These are phyloP conservation scores for Cosmorhoe ocellata DNA, from an alignment of 2,888 invertebrate genomes.

Conservation along the genomic window DNA sequence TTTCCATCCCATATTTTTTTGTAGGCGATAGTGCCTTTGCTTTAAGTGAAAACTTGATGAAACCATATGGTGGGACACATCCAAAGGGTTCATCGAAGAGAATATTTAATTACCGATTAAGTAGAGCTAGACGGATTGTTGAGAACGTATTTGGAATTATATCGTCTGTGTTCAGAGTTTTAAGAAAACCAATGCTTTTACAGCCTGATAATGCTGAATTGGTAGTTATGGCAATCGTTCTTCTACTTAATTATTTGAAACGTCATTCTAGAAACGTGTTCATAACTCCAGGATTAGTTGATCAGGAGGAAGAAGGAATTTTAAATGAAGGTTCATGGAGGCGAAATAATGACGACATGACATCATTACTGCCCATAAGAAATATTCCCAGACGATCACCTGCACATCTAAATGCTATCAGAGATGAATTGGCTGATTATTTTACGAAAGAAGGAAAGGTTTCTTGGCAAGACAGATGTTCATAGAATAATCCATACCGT, in stretches of 20 bases:
- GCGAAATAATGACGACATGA: conserved; percentile 23
- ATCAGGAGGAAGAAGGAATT: conserved; percentile 17
- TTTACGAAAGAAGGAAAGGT: conserved; percentile 33
- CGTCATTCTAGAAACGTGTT: conserved; percentile 21
- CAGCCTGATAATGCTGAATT: conserved; percentile 23
- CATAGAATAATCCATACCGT: conserved; percentile 23
- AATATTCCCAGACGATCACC: conserved; percentile 31
- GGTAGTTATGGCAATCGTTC: conserved; percentile 13
- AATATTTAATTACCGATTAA: conserved; percentile 23
- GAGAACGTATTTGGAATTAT: conserved; percentile 24
- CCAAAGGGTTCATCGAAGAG: conserved; percentile 26
- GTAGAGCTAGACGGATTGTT: conserved; percentile 20
- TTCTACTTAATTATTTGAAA: conserved; percentile 27
- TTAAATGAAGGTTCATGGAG: conserved; percentile 21
- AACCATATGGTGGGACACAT: conserved; percentile 29
- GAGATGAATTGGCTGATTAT: conserved; percentile 29
- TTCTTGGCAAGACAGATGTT: conserved; percentile 32
- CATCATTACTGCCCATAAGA: conserved; percentile 22
- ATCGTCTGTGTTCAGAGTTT: conserved; percentile 25
- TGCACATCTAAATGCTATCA: conserved; percentile 27
- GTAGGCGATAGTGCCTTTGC: conserved; percentile 29
- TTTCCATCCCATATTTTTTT: conserved; percentile 29
- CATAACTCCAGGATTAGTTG: neutral
- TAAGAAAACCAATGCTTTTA: conserved; percentile 28
- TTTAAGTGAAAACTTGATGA: conserved; percentile 29